Percentiles rank a stretch among this genome's conserved stretches.
Evolutionary conservation across 2,113 vertebrate genomes (phyloP).

Genomic region (Phaethon lepturus): DNA sequence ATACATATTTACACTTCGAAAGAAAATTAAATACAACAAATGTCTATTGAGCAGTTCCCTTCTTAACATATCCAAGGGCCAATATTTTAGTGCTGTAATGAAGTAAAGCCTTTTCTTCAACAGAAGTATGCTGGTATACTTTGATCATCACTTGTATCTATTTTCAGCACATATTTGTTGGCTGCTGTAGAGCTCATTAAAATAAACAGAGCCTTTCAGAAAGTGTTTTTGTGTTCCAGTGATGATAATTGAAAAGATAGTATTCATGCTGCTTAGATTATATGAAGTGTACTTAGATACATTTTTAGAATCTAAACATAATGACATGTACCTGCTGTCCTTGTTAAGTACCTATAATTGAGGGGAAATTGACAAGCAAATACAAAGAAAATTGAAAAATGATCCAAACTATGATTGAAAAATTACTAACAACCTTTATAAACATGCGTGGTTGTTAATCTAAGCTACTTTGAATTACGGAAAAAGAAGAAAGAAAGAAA

Average conservation of each 20-base stretch:
- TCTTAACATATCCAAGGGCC: not conserved
- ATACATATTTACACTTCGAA: not conserved
- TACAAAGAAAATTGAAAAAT: not conserved
- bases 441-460: not conserved
- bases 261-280: not conserved
- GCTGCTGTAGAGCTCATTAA: not conserved
- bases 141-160: not conserved
- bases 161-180: slow-evolving; percentile 22
- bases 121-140: not conserved
- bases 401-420: not conserved
- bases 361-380: not conserved
- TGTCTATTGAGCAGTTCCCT: not conserved
- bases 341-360: not conserved
- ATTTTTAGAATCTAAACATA: slow-evolving; percentile 7
- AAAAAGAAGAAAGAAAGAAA: not conserved
- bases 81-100: not conserved
- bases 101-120: slow-evolving; percentile 14
- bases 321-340: not conserved
- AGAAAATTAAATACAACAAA: not conserved
- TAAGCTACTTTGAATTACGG: not conserved
- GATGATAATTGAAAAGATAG: slow-evolving; percentile 19
- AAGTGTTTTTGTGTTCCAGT: not conserved
- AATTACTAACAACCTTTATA: not conserved
- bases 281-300: not conserved
- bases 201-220: not conserved